These are phyloP conservation scores for Acanthurus leucopareius DNA, from an alignment of 2,797 vertebrate species.

Conservation along the genomic window DNA sequence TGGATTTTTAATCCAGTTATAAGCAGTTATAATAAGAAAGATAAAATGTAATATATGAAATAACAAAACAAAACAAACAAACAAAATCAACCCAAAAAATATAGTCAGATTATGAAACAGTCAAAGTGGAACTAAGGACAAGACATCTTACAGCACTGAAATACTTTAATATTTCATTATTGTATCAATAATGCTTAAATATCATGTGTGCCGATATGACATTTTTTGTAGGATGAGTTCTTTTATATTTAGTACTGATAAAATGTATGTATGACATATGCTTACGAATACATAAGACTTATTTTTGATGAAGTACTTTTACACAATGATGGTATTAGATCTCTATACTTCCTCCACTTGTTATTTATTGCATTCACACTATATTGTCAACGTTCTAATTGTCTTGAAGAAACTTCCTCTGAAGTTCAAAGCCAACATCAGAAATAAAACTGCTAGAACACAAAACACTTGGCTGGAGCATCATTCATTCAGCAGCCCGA, in stretches of 20 bases:
- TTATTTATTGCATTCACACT: background rate
- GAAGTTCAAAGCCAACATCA: constrained; percentile 13
- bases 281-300: background rate
- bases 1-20: background rate
- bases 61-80: background rate
- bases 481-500: constrained; percentile 37
- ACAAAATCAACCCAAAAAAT: background rate
- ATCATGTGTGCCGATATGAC: background rate
- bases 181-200: background rate
- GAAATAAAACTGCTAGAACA: constrained; percentile 17
- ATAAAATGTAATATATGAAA: too few relatives aligned
- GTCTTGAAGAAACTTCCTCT: constrained; percentile 11
- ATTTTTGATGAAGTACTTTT: background rate
- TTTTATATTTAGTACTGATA: background rate
- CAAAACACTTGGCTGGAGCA: constrained; percentile 38
- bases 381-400: background rate
- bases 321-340: background rate
- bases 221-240: background rate
- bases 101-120: too few relatives aligned
- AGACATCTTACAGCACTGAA: too few relatives aligned
- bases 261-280: background rate
- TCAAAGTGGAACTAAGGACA: too few relatives aligned
- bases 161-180: too few relatives aligned
- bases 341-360: background rate
- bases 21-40: background rate